Evolutionary conservation across 2,113 vertebrate species (phyloP), one percentile per base, ranked within the genome.

Genomic region (Nothoprocta pentlandii): DNA sequence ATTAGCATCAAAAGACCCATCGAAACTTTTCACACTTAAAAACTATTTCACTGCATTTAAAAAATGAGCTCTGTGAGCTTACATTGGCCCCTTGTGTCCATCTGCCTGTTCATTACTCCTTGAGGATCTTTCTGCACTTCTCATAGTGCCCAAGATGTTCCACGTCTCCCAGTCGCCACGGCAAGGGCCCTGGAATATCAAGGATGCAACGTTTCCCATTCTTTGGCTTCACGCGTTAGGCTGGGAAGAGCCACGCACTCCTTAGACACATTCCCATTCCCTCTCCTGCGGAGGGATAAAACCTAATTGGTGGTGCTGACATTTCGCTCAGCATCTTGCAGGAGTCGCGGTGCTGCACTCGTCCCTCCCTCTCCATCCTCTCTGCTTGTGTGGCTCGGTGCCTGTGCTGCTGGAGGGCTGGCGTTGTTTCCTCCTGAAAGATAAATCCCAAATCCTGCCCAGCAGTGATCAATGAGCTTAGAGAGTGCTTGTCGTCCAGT

Each of bases 401-500:
- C 66, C 88, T 86, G 46, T 86, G 87, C 92, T 95, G 77, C 82
- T 92, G 68, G 47, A 93, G 80, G 21, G 53, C 85, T 88, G 61
- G 86, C 56, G 75, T 44, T 58, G 26, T 63, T 61, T 85, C 42
- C 63, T 47, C 54, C 36, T 90, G 85, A 94, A 64, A 92, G 47
- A 87, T 90, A 34, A 92, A 84, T 89, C 85, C 92, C 88, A 78
- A 94, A 68, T 79, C 69, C 61, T 95, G 85, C 62, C 69, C 90
- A 90, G 64, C 90, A 94, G 76, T 58, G 80, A 95, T 95, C 90
- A 93, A 19, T 80, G 83, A 89, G 70, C 92, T 94, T 85, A 75
- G 80, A 90, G 88, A 80, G 83, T 2, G 0, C 42, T 88, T 90
- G 73, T 89, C 76, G 86, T 83, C 49, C 68, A 93, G 49, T 67